Evolutionary conservation across 2,888 invertebrate species (phyloP).

Genomic region (Ochropacha duplaris): DNA sequence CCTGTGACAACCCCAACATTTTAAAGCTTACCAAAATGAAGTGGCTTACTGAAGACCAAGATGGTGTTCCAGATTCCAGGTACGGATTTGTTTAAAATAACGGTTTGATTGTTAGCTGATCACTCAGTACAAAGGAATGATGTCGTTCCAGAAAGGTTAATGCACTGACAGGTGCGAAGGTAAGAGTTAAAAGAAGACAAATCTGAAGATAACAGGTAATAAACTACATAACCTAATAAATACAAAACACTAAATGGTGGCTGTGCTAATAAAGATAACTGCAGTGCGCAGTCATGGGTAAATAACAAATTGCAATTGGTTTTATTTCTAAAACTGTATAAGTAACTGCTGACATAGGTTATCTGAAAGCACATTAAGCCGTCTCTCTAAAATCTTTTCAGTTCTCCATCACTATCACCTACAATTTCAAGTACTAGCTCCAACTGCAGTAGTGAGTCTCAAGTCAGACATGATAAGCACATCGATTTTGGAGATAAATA

Average conservation of each 20-base stretch:
- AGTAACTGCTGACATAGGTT: neutral
- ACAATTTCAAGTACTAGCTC: conserved; percentile 46
- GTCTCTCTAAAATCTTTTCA: conserved; percentile 28
- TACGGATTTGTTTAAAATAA: conserved; percentile 27
- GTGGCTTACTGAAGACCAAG: conserved; percentile 65
- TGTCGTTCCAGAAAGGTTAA: conserved; percentile 70
- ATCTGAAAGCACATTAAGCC: neutral
- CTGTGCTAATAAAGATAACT: neutral
- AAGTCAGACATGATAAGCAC: conserved; percentile 30
- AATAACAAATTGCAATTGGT: neutral
- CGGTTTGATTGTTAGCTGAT: conserved; percentile 2
- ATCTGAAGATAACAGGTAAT: conserved; percentile 5
- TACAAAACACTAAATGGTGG: neutral
- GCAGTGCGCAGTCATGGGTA: too few species aligned
- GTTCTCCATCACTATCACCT: conserved; percentile 56
- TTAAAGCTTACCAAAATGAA: conserved; percentile 71
- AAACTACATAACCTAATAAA: neutral
- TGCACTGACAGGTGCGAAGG: conserved; percentile 68
- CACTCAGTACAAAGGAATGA: conserved; percentile 39
- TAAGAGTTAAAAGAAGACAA: conserved; percentile 35
- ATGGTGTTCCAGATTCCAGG: conserved; percentile 62
- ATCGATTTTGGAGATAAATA: conserved; percentile 53
- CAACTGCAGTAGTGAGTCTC: conserved; percentile 46
- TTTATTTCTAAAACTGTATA: neutral
- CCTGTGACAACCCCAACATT: conserved; percentile 50